phyloP scores from a whole-genome alignment of 2,113 vertebrate species.

The Pedionomus torquatus region DNA sequence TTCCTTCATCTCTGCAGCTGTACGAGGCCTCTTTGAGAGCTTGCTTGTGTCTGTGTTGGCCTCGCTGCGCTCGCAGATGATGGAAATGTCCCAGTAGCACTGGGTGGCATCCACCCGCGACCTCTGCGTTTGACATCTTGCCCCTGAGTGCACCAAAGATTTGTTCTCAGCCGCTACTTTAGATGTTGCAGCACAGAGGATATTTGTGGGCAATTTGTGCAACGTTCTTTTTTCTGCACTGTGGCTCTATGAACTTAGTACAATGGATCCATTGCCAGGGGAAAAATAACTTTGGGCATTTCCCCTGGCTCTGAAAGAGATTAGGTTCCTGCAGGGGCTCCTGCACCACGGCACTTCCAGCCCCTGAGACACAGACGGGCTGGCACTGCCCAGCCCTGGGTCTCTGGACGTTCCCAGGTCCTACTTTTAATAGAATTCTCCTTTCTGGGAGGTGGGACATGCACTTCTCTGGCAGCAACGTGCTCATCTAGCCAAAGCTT shows the following conservation, averaged over 20 bases:
- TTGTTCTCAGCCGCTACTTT: not conserved
- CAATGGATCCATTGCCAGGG: not conserved
- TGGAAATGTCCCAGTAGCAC: not conserved
- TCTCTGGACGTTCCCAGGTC: fast-evolving
- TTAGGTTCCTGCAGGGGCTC: not conserved
- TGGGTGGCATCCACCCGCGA: not conserved
- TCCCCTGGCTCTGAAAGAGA: not conserved
- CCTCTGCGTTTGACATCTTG: not conserved
- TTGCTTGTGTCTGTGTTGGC: not conserved
- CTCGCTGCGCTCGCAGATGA: not conserved
- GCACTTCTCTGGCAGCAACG: not conserved
- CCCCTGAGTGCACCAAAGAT: not conserved
- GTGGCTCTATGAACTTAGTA: not conserved
- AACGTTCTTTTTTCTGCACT: not conserved
- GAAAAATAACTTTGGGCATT: not conserved
- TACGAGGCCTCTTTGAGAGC: not conserved
- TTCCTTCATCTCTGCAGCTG: not conserved
- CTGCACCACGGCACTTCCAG: not conserved
- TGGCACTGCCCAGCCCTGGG: not conserved
- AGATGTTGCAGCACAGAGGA: not conserved
- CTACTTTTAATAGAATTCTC: fast-evolving
- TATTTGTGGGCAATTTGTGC: not conserved
- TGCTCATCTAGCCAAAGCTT: not conserved
- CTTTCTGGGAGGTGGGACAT: not conserved
- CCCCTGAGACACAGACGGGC: not conserved